phyloP scores from a whole-genome alignment of 2,888 invertebrate species.

The Idaea biselata region DNA sequence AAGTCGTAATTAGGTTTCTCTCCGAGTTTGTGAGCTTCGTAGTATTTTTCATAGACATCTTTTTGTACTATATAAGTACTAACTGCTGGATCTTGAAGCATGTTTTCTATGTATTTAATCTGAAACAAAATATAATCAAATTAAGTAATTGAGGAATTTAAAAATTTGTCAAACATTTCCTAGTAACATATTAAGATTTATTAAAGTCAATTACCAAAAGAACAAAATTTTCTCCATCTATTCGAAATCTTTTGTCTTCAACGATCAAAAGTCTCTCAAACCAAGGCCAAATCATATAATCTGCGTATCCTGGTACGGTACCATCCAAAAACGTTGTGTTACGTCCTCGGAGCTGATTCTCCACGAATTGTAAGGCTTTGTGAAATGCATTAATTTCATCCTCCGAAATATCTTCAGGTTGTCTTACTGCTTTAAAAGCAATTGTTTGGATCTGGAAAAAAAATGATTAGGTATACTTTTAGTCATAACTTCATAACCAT shows the following conservation, averaged over 20 bases:
- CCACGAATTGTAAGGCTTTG: constrained; percentile 80
- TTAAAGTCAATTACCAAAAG: constrained; percentile 46
- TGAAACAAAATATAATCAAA: constrained; percentile 49
- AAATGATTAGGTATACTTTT: neutral
- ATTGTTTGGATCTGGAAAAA: constrained; percentile 48
- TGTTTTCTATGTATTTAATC: constrained; percentile 82
- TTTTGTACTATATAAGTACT: constrained; percentile 79
- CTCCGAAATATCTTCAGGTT: constrained; percentile 48
- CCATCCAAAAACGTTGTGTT: constrained; percentile 83
- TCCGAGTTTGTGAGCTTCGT: constrained; percentile 48
- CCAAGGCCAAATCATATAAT: constrained; percentile 95
- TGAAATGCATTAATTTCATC: constrained; percentile 41
- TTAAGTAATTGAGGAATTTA: no score
- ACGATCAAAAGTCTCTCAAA: constrained; percentile 83
- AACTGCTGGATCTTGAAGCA: constrained; percentile 84
- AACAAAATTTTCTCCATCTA: constrained; percentile 79
- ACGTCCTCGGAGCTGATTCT: constrained; percentile 82
- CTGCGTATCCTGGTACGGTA: constrained; percentile 85
- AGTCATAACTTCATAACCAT: no score
- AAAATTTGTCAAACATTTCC: no score
- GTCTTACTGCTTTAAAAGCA: constrained; percentile 42
- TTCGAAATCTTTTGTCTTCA: constrained; percentile 70
- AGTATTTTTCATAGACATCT: constrained; percentile 79
- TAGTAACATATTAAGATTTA: no score
- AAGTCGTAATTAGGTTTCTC: constrained; percentile 41